Evolutionary conservation across 2,888 invertebrate species (phyloP).

Genomic region (Altica lythri): DNA sequence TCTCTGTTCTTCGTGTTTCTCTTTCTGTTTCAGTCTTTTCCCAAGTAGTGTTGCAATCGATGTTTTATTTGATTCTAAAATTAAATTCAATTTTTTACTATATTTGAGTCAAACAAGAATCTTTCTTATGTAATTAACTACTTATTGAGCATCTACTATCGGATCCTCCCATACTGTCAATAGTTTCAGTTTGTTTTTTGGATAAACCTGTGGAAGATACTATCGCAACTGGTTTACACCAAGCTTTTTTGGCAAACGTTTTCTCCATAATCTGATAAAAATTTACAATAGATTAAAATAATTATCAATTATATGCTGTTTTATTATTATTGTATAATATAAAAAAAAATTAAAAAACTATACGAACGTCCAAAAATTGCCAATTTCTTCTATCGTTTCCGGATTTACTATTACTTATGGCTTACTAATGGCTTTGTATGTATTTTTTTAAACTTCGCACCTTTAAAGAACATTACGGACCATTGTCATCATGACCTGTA

Average conservation of each 20-base stretch:
- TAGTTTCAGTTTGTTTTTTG: too few relatives aligned
- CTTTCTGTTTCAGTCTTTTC: constrained; percentile 33
- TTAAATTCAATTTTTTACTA: too few relatives aligned
- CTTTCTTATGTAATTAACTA: too few relatives aligned
- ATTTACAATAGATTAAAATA: constrained; percentile 2
- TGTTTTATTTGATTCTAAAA: too few relatives aligned
- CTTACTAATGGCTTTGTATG: constrained; percentile 13
- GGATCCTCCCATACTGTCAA: too few relatives aligned
- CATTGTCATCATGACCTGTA: constrained; percentile 7
- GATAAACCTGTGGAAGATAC: constrained; percentile 19
- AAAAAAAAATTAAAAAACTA: constrained; percentile 7
- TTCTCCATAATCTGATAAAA: constrained; percentile 20
- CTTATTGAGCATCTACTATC: too few relatives aligned
- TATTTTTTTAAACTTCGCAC: constrained; percentile 14
- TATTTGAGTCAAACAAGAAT: too few relatives aligned
- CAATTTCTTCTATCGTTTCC: constrained; percentile 16
- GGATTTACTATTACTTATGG: constrained; percentile 13
- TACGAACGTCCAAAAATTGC: constrained; percentile 17
- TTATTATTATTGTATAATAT: constrained; percentile 11
- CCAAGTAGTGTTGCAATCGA: too few relatives aligned
- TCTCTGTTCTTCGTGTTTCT: constrained; percentile 32
- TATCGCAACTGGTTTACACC: constrained; percentile 21
- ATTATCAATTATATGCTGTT: constrained; percentile 1
- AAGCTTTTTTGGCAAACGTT: constrained; percentile 18
- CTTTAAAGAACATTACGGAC: constrained; percentile 17